Evolutionary conservation across 2,888 invertebrate genomes (phyloP), one percentile per base, ranked within the genome.

Genomic region (Thecocarcelia acutangulata): DNA sequence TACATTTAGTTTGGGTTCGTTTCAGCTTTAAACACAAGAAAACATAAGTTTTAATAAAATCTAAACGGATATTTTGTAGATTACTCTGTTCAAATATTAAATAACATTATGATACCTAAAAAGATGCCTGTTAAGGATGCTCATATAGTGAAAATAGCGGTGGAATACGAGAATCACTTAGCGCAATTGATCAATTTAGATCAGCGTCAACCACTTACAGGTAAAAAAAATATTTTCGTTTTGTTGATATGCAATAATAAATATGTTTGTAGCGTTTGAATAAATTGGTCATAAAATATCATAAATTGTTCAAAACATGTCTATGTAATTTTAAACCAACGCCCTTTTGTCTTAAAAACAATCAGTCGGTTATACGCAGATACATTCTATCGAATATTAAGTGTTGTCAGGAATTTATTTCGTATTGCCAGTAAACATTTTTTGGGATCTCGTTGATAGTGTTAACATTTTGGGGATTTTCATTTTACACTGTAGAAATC

Each of bases 81-180:
- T 33, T 19, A 15, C 6, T 15, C 28, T 63, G 28, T 1, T 56
- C 21, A 40, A 63, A 58, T 13, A 63, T 19, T 19, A 50, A 61
- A 24, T 33, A 21, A 21, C 64, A 86, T 84, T 56, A 91, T 90
- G 91, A 87, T 90, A 81, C 89, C 90, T 11, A 91, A 90, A 85
- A 95, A 94, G 92, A 95, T 95, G 93, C 94, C 95, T 87, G 93
- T 94, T 87, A 96, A 96, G 90, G 96, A 96, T 90, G 93, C 96
- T 5, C 96, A 95, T 87, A 95, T 96, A 86, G 96, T 97, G 12
- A 97, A 97, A 92, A 97, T 97, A 85, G 97, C 97, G 73, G 97
- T 97, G 85, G 95, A 97, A 91, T 95, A 96, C 93, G 93, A 92
- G 64, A 92, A 92, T 80, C 91, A 93, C 50, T 94, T 94, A 86